A percentile compares a stretch with the other conserved stretches of the same genome.
These are phyloP conservation scores for Micropterix aruncella DNA, from an alignment of 2,888 invertebrate species.

Conservation along the genomic window DNA sequence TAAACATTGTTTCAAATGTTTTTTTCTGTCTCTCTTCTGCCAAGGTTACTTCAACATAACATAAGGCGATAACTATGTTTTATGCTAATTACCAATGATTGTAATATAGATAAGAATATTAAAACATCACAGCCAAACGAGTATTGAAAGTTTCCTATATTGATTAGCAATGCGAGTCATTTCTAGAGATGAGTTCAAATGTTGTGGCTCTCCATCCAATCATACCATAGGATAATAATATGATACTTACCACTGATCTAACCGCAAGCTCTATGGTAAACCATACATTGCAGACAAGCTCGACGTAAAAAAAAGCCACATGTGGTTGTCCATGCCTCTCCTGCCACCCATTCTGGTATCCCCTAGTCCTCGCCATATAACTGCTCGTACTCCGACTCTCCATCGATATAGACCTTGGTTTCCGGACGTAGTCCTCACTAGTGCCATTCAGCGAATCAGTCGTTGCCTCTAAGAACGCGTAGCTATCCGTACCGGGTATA, in stretches of 20 bases:
- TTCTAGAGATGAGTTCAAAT: too few relatives aligned
- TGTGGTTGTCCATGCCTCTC: slow-evolving; percentile 45
- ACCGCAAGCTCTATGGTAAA: slow-evolving; percentile 87
- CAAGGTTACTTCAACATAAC: too few relatives aligned
- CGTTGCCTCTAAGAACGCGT: slow-evolving; percentile 4
- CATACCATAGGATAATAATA: background rate
- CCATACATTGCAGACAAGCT: slow-evolving; percentile 90
- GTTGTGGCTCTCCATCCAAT: too few relatives aligned
- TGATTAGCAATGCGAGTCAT: too few relatives aligned
- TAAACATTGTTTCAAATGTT: too few relatives aligned
- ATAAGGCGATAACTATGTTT: too few relatives aligned
- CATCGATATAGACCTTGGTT: slow-evolving; percentile 4
- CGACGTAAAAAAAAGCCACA: slow-evolving; percentile 79
- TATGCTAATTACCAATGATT: too few relatives aligned
- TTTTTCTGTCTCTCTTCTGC: too few relatives aligned
- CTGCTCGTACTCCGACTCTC: background rate
- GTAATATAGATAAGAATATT: too few relatives aligned
- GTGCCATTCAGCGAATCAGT: slow-evolving; percentile 5
- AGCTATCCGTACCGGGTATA: slow-evolving; percentile 1
- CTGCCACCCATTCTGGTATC: slow-evolving; percentile 25
- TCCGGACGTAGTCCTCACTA: slow-evolving; percentile 8
- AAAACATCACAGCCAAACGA: too few relatives aligned
- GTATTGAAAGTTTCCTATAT: too few relatives aligned
- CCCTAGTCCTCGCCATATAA: background rate
- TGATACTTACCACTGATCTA: slow-evolving; percentile 64